Conservation (phyloP, 2,888 invertebrate genomes). For the Sepiola atlantica region DNA sequence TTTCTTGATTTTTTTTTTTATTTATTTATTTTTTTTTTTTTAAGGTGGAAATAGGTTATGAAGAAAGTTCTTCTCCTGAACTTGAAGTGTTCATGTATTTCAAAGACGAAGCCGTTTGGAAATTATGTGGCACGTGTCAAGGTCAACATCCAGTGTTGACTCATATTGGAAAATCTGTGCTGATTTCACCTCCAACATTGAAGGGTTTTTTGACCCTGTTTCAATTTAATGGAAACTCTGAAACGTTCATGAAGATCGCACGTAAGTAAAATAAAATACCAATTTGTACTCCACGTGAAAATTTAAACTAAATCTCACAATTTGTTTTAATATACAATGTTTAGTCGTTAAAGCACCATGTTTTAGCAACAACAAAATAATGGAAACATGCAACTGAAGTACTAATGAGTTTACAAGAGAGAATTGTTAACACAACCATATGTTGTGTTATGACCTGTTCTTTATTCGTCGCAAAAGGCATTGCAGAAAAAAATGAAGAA, state of each 20-base stretch:
- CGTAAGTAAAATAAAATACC: background rate
- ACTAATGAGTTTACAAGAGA: too few species aligned
- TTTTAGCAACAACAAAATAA: too few species aligned
- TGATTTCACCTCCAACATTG: background rate
- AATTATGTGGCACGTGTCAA: conserved; percentile 35
- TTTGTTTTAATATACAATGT: too few species aligned
- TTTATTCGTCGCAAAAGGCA: too few species aligned
- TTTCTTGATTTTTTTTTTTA: background rate
- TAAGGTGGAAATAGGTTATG: background rate
- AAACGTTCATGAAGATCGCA: background rate
- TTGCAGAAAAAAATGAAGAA: too few species aligned
- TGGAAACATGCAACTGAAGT: too few species aligned
- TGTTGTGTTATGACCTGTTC: too few species aligned
- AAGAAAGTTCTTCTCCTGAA: background rate
- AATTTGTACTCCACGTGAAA: too few species aligned
- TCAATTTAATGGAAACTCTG: background rate
- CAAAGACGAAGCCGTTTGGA: background rate
- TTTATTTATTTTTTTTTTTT: background rate
- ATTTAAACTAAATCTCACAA: too few species aligned
- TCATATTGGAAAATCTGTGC: conserved; percentile 23
- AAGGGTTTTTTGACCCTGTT: background rate
- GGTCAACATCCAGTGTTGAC: background rate
- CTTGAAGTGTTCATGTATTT: background rate
- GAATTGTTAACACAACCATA: too few species aligned
- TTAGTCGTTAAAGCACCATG: too few species aligned